Conservation (phyloP, 2,888 invertebrate genomes). For the Tolmerus cingulatus region DNA sequence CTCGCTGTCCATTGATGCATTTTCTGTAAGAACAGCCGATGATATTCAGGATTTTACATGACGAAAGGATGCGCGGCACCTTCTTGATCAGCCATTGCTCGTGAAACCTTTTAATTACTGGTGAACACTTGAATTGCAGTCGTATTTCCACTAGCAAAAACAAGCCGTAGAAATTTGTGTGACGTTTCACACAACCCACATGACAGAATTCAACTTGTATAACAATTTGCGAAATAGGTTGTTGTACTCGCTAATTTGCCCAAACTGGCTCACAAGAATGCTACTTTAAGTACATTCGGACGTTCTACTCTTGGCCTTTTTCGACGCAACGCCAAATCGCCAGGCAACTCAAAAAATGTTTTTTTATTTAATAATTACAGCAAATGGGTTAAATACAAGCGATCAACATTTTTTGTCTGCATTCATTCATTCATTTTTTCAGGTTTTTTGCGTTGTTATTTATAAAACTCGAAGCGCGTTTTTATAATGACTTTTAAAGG, state of each 20-base stretch:
- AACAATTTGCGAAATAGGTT: not conserved
- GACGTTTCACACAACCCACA: not conserved
- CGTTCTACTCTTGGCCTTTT: not conserved
- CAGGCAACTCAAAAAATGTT: too few relatives aligned
- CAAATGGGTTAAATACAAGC: too few relatives aligned
- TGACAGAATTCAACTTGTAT: not conserved
- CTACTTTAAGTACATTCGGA: not conserved
- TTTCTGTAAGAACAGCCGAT: not conserved
- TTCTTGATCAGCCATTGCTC: not conserved
- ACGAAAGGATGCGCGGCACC: not conserved
- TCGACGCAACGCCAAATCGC: not conserved
- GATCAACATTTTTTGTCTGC: too few relatives aligned
- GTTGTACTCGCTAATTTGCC: not conserved
- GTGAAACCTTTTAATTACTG: not conserved
- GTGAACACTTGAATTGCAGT: not conserved
- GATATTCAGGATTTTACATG: not conserved
- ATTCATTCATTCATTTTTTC: too few relatives aligned
- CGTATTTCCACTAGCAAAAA: not conserved
- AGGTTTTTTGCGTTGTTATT: too few relatives aligned
- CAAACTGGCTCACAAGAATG: too few relatives aligned
- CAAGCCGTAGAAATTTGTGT: not conserved
- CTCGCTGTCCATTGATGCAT: not conserved
- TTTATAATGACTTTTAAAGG: too few relatives aligned
- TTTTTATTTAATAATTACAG: too few relatives aligned
- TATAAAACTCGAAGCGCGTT: too few relatives aligned